Base-by-base conservation (phyloP, 1,140 invertebrate species). In the Drosophila nigrodunni region DNA sequence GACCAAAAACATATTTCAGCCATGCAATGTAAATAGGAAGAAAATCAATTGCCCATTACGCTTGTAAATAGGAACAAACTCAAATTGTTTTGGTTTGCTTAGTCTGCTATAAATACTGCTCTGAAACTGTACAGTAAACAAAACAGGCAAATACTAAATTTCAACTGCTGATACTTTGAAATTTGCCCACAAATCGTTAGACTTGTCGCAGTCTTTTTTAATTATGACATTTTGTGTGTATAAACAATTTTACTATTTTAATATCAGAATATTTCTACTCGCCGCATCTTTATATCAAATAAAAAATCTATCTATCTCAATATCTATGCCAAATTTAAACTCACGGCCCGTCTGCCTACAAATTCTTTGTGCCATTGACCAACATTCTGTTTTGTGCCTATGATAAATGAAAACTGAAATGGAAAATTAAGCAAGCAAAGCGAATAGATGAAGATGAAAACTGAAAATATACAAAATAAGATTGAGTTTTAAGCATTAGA, bases 21-120 rank as follows among this genome's bases (percentile, higher is more conserved):
- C 65, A 9, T 25, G 55, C 68, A 61, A 55, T 30, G 78, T 85
- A 86, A 57, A 86, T 86, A 86, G 82, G 83, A 86, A 86, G 82
- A 54, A 74, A 85, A 86, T 74, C 74, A 49, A 81, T 81, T 74
- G 62, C 65, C 64, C 43, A 41, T 41, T 66, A 54, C 18, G 50
- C 74, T 62, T 62, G 74, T 74, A 75, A 70, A 79, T 71, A 88
- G 75, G 65, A 78, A 82, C 25, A 30, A 75, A 68, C 49, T 67
- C 58, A 58, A 77, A 77, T 52, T 64, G 35, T 64, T 52, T 50
- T 44, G 21, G 21, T 13, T 54, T 47, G 11, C 44, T 46, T 34
- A 21, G 41, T 21, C 34, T 30, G 55, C 62, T 74, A 77, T 62
- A 68, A 74, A 77, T 77, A 74, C 43, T 30, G 39, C 35, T 34